These are phyloP conservation scores for Mya arenaria DNA, from an alignment of 1,140 invertebrate genomes.

Conservation along the genomic window DNA sequence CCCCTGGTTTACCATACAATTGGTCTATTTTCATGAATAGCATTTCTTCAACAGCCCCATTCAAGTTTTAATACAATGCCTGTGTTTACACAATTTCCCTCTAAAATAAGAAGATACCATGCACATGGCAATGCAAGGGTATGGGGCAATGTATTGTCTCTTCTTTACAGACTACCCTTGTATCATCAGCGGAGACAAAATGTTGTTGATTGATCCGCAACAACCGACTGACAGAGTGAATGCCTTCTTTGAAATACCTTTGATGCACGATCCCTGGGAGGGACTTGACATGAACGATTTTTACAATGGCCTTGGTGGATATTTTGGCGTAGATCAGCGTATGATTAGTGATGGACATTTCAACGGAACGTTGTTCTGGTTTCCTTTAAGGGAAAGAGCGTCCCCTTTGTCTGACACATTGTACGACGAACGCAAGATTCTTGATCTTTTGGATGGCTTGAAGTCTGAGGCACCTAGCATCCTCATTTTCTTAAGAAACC, in stretches of 20 bases:
- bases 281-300: conserved; percentile 22
- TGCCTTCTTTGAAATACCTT: conserved; percentile 7
- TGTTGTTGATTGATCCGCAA: conserved; percentile 44
- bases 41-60: too few species aligned
- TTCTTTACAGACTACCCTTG: conserved; percentile 29
- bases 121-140: too few species aligned
- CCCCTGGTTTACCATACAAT: too few species aligned
- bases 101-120: too few species aligned
- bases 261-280: conserved; percentile 3
- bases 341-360: conserved; percentile 19
- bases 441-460: conserved; percentile 61
- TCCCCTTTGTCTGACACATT: conserved; percentile 54
- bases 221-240: conserved; percentile 12
- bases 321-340: conserved; percentile 18
- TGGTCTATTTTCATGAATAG: too few species aligned
- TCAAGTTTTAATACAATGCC: too few species aligned
- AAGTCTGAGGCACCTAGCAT: conserved; percentile 50
- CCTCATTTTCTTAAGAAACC: conserved; percentile 65
- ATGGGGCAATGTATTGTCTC: too few species aligned
- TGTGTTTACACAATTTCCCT: too few species aligned
- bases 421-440: conserved; percentile 62
- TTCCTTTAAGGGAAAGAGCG: conserved; percentile 68
- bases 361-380: conserved; percentile 75
- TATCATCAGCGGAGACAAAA: conserved; percentile 35
- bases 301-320: conserved; percentile 6